Base-by-base conservation (phyloP, 2,888 invertebrate species). In the Chrysolina haemoptera region DNA sequence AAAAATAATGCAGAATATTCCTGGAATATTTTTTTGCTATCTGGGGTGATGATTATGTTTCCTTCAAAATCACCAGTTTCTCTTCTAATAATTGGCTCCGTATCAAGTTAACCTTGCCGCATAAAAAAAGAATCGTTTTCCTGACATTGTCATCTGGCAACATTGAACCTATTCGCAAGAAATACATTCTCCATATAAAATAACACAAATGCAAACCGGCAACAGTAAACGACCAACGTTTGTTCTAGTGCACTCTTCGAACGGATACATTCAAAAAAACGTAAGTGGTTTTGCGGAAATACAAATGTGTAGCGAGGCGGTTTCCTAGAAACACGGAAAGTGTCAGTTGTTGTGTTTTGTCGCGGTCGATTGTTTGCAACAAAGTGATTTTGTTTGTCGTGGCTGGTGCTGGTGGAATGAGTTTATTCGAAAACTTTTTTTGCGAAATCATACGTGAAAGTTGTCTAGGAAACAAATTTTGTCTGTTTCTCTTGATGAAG, bases 331-430 rank as follows among this genome's bases (percentile, higher is more conserved):
- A 75, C 63, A 27, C 67, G 62, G 74, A 73, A 76, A 74, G 76
- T 76, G 76, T 76, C 76, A 69, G 74, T 74, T 76, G 71, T 71
- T 76, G 70, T 75, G 66, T 64, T 65, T 65, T 53, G 53, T 65
- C 59, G 59, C 65, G 64, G 16, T 64, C 40, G 50, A 62, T 59
- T 69, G 12, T 65, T 40, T 27, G n/a, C 35, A 35, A 53, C 20
- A 22, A 53, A 50, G 68, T 64, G 63, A 55, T 46, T 68, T 53
- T 43, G 35, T 40, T 46, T 65, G 8, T 65, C 62, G 41, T 53
- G 22, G 3, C 16, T 11, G 48, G 22, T 50, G 16, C 8, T 14
- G 35, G 11, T 43, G 35, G 27, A 22, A 41, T 63, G 40, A n/a
- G 18, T 43, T 41, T 8, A 20, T 27, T 41, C 5, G 12, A 18